Evolutionary conservation across 2,113 vertebrate genomes (phyloP).

Genomic region (Dromiciops gliroides): DNA sequence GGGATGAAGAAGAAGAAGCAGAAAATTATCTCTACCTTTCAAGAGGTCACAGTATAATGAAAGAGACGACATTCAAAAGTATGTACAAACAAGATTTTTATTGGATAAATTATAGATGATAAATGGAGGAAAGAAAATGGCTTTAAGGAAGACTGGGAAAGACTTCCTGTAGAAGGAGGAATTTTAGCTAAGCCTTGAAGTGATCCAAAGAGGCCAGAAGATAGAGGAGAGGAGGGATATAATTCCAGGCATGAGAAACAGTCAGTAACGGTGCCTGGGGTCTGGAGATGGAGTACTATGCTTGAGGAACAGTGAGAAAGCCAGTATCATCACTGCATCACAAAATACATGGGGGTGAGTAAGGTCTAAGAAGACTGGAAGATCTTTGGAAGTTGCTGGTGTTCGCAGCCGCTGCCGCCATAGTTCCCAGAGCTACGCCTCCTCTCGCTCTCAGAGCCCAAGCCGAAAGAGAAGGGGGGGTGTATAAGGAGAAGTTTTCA

Average conservation of each 20-base stretch:
- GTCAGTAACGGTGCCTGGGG: background rate
- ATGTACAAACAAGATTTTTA: too few relatives aligned
- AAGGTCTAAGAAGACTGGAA: background rate
- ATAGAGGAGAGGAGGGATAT: background rate
- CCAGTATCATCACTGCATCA: background rate
- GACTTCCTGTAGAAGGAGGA: background rate
- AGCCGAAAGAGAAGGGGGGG: too few relatives aligned
- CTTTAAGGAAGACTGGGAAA: background rate
- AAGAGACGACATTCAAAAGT: background rate
- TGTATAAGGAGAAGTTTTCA: too few relatives aligned
- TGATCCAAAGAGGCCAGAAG: background rate
- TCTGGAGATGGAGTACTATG: background rate
- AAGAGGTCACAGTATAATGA: background rate
- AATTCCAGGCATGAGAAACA: background rate
- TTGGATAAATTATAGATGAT: background rate
- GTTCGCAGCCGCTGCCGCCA: too few relatives aligned
- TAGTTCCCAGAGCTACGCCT: too few relatives aligned
- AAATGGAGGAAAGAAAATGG: background rate
- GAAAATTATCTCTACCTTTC: background rate
- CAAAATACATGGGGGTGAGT: background rate
- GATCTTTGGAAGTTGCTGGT: too few relatives aligned
- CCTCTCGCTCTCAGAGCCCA: too few relatives aligned
- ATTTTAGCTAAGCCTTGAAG: background rate
- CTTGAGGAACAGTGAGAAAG: background rate
- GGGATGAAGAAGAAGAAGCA: background rate